Percentiles rank a stretch among this genome's conserved stretches.
Evolutionary conservation across 2,888 invertebrate genomes (phyloP).

Genomic region (Andricus quercusramuli): DNA sequence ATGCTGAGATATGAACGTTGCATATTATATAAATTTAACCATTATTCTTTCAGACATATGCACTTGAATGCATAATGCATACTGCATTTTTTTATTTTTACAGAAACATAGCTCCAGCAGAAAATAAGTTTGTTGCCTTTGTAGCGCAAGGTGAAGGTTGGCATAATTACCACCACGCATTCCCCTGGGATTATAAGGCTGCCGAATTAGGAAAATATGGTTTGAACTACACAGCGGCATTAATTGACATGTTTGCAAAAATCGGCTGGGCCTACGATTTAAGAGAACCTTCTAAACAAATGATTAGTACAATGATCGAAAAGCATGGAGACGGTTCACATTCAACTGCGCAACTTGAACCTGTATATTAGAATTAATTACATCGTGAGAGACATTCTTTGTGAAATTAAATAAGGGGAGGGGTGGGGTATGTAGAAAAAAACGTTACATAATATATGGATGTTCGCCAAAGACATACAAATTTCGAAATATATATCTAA

Average conservation of each 20-base stretch:
- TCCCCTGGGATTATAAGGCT: constrained; percentile 84
- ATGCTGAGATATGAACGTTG: too few species aligned
- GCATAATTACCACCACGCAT: constrained; percentile 91
- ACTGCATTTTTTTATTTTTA: constrained; percentile 6
- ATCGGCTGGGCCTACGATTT: constrained; percentile 87
- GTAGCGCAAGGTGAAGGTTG: constrained; percentile 76
- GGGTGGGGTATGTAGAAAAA: too few species aligned
- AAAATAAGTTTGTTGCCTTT: constrained; percentile 68
- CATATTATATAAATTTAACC: too few species aligned
- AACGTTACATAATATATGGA: too few species aligned
- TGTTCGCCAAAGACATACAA: too few species aligned
- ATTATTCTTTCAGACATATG: too few species aligned
- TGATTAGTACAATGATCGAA: constrained; percentile 79
- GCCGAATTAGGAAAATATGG: constrained; percentile 87
- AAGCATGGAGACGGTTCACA: constrained; percentile 81
- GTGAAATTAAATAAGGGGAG: too few species aligned
- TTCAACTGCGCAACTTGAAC: constrained; percentile 1
- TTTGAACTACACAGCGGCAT: constrained; percentile 84
- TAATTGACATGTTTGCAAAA: constrained; percentile 84
- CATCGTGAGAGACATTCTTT: too few species aligned
- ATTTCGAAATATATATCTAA: too few species aligned
- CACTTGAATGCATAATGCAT: neutral
- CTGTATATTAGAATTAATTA: constrained; percentile 54
- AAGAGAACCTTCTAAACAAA: constrained; percentile 80
- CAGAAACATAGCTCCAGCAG: constrained; percentile 58